Base-by-base conservation (phyloP, 1,140 invertebrate genomes). In the Musca vetustissima region DNA sequence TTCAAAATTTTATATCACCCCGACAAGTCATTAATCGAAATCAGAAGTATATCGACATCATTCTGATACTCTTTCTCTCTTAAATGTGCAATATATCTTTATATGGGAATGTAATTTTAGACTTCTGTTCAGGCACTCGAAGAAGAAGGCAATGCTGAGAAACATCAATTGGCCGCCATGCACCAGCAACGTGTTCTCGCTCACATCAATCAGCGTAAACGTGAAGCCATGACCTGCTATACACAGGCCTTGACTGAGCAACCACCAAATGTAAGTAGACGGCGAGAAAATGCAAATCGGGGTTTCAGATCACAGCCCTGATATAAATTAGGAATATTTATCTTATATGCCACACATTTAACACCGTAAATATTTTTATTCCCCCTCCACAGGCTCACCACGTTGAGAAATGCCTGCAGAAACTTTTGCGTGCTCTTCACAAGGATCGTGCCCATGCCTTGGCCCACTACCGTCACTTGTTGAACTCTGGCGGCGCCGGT, bases 361-460 rank as follows among this genome's bases (percentile, higher is more conserved):
- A n/a, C n/a, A n/a, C n/a, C n/a, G n/a, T n/a, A n/a, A n/a, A n/a
- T n/a, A n/a, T n/a, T n/a, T n/a, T n/a, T n/a, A n/a, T 43, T 43
- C 36, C 11, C 36, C 2, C 13, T 43, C 11, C 36, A 8, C 13
- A 94, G 93, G 91, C 91, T 68, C 93, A 94, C 80, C 89, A 92
- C 25, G 94, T 97, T 48, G 94, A 96, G 81, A 96, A 96, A 83
- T 97, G 94, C 82, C 85, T 96, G 69, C 93, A 96, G 81, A 96
- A 96, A 76, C 83, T 97, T 21, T 85, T 97, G 11, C 86, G 94
- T 53, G 93, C 95, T 0, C 84, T 98, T 55, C 95, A 97, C 82
- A 98, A 98, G 79, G 97, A 99, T 82, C 88, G 96, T 4, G 93
- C 95, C 48, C 97, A 99, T 77, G 97, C 96, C 7, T 89, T 99